Evolutionary conservation across 2,888 invertebrate species (phyloP), one percentile per base, ranked within the genome.

Genomic region (Oligia strigilis): DNA sequence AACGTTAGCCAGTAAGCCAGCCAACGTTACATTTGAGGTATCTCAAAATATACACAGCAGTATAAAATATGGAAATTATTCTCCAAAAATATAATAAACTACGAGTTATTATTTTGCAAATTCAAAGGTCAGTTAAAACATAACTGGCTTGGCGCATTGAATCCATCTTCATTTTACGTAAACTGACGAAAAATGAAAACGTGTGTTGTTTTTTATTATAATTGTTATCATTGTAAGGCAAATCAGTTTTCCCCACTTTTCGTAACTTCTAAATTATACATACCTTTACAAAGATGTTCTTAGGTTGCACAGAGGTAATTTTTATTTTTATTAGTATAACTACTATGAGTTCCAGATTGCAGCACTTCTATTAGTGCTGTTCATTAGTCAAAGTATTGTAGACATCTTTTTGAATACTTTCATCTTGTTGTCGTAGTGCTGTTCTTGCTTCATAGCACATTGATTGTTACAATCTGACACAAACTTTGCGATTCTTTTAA

Each of bases 201-300:
- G 3, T 49, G 49, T 13, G 4, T 49, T 75, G 19, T 73, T 77
- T 46, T 46, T 46, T 46, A 46, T 46, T 46, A 46, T 9, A 46
- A 11, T 49, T 75, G n/a, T 73, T 77, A 67, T 23, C 43, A 78
- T 36, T 65, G 49, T 43, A 49, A 75, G n/a, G 4, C 23, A 4
- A 52, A n/a, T 78, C n/a, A 0, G 36, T 84, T 65, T 78, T 58
- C 14, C 80, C 71, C 60, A 84, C 29, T 79, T 81, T 81, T 84
- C 84, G 40, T 71, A 29, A 52, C n/a, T 17, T 43, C 6, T 49
- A 78, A 4, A 19, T 40, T 13, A 36, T 36, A 43, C 19, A 14
- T 23, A 64, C 5, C 13, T 23, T 14, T n/a, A 36, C 43, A 62
- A 70, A 43, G 46, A 66, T 58, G 14, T 71, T 17, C 23, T 78